Conservation (phyloP, 2,113 vertebrate species). For the Ictidomys tridecemlineatus region DNA sequence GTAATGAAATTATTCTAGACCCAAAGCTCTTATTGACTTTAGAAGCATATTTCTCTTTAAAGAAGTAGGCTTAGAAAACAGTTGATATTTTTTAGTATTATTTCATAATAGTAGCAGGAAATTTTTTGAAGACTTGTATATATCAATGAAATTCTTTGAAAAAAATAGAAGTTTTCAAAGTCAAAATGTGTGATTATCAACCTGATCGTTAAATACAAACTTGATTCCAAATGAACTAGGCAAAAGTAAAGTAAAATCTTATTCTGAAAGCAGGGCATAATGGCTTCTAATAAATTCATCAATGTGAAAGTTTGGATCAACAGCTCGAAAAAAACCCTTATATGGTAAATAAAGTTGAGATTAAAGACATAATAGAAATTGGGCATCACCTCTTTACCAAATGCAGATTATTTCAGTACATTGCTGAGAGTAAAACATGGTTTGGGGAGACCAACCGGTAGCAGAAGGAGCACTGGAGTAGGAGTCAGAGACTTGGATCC, state of each 20-base stretch:
- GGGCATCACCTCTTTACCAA: not conserved
- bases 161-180: constrained; percentile 45
- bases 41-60: constrained; percentile 61
- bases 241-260: constrained; percentile 43
- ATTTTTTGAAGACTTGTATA: constrained; percentile 19
- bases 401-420: not conserved
- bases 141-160: constrained; percentile 34
- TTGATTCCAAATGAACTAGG: constrained; percentile 48
- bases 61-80: constrained; percentile 52
- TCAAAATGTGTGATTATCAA: constrained; percentile 55
- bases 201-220: constrained; percentile 38
- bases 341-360: constrained; percentile 33
- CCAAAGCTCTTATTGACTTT: constrained; percentile 56
- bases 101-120: constrained; percentile 54
- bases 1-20: constrained; percentile 39
- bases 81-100: not conserved
- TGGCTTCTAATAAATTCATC: constrained; percentile 56
- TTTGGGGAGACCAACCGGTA: not conserved
- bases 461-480: not conserved
- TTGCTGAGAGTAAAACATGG: constrained; percentile 4
- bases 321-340: not conserved
- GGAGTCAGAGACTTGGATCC: not conserved
- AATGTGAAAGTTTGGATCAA: constrained; percentile 34
- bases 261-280: not conserved
- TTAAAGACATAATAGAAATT: constrained; percentile 50